A percentile compares a stretch with the other conserved stretches of the same genome.
Conservation (phyloP, 2,888 invertebrate genomes). For the Habroteleia sp. region DNA sequence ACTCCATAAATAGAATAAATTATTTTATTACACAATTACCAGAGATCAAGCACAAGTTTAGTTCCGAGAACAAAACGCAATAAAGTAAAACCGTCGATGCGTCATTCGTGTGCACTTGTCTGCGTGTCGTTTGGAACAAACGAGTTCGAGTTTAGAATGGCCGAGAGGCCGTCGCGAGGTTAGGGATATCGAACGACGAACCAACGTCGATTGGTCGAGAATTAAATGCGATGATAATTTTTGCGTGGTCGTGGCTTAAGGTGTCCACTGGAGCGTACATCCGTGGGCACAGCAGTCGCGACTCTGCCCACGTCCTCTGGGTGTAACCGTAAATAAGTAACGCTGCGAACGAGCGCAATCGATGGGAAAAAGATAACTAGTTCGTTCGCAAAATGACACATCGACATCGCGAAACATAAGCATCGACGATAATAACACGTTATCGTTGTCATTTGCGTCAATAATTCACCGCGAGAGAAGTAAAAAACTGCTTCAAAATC, state of each 20-base stretch:
- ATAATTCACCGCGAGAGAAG: no score
- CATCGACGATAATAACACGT: slow-evolving; percentile 38
- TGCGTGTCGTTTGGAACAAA: slow-evolving; percentile 24
- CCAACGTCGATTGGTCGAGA: slow-evolving; percentile 62
- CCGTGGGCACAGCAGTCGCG: slow-evolving; percentile 73
- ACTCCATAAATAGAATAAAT: no score
- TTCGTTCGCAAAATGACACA: slow-evolving; percentile 36
- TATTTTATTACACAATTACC: no score
- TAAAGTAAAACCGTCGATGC: slow-evolving; percentile 19
- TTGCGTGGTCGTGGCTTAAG: slow-evolving; percentile 71
- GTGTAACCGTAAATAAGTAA: slow-evolving; percentile 65
- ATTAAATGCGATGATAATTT: slow-evolving; percentile 70
- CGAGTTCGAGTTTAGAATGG: slow-evolving; percentile 26
- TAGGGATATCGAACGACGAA: slow-evolving; percentile 34
- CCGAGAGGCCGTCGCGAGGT: slow-evolving; percentile 28
- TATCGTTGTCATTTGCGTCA: slow-evolving; percentile 28
- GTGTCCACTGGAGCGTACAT: slow-evolving; percentile 73
- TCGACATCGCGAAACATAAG: slow-evolving; percentile 33
- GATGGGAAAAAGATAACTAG: slow-evolving; percentile 33
- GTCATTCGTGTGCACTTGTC: slow-evolving; percentile 40
- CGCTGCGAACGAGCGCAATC: slow-evolving; percentile 27
- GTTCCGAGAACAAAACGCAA: slow-evolving; percentile 4
- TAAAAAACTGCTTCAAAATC: no score
- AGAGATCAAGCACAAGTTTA: background rate
- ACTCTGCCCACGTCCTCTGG: slow-evolving; percentile 67